Percentiles rank a stretch among this genome's conserved stretches.
Conservation (phyloP, 2,888 invertebrate species). For the Baronia brevicornis region DNA sequence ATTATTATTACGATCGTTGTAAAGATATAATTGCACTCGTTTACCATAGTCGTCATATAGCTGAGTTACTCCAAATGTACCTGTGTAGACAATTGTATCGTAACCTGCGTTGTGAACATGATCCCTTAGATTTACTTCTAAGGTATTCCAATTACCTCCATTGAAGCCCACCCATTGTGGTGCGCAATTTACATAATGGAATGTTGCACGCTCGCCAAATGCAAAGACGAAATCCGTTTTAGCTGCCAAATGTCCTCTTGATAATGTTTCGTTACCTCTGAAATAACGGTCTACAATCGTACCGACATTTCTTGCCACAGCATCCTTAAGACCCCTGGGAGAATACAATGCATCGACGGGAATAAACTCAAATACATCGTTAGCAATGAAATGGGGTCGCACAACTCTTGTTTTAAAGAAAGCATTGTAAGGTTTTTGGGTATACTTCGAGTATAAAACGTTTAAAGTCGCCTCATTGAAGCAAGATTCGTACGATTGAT, state of each 20-base stretch:
- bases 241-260: conserved; percentile 79
- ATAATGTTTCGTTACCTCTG: conserved; percentile 48
- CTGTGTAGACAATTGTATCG: conserved; percentile 73
- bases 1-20: conserved; percentile 48
- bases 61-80: conserved; percentile 74
- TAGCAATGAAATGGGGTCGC: conserved; percentile 49
- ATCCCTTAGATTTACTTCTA: conserved; percentile 64
- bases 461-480: conserved; percentile 42
- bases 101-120: conserved; percentile 44
- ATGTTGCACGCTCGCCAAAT: conserved; percentile 76
- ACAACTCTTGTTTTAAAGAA: conserved; percentile 51
- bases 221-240: conserved; percentile 79
- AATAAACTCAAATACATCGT: conserved; percentile 34
- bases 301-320: conserved; percentile 44
- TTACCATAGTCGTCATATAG: conserved; percentile 55
- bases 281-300: conserved; percentile 49
- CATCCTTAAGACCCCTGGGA: conserved; percentile 40
- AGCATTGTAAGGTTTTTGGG: conserved; percentile 57
- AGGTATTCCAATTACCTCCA: conserved; percentile 74
- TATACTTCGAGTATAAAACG: conserved; percentile 53
- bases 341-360: conserved; percentile 49
- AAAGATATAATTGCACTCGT: conserved; percentile 51
- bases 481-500: conserved; percentile 55
- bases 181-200: conserved; percentile 79
- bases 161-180: conserved; percentile 82